Conservation (phyloP, 92 coral and sea anemone species). For the Epizoanthus illoricatus region DNA sequence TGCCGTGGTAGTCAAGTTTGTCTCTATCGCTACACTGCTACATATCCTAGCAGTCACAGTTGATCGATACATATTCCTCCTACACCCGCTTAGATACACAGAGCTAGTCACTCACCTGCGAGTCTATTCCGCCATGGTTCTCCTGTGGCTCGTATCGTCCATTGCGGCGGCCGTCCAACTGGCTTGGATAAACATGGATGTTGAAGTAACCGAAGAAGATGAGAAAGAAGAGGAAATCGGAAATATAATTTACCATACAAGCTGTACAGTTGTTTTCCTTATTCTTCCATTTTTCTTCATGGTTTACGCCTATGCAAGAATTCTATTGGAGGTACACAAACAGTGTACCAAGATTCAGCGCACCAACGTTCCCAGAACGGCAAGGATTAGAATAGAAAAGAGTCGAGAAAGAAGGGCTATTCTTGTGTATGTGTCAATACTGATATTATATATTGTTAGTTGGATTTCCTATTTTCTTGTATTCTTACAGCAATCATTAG, state of each 20-base stretch:
- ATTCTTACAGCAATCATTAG: constrained; percentile 19
- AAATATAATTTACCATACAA: constrained; percentile 19
- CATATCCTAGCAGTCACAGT: constrained; percentile 26
- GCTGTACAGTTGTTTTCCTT: constrained; percentile 8
- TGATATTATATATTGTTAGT: neutral
- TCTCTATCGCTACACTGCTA: constrained; percentile 21
- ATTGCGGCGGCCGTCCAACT: constrained; percentile 10
- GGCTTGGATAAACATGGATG: constrained; percentile 12
- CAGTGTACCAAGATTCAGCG: constrained; percentile 13
- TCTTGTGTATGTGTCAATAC: constrained; percentile 16
- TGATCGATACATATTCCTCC: constrained; percentile 19
- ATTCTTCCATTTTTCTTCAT: constrained; percentile 13
- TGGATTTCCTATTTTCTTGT: constrained; percentile 30
- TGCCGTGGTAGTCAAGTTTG: constrained; percentile 8
- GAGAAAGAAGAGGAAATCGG: constrained; percentile 19
- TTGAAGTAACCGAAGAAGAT: constrained; percentile 18
- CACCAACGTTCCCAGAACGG: neutral
- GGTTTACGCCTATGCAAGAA: constrained; percentile 28
- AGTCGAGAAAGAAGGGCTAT: constrained; percentile 9
- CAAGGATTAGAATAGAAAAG: neutral
- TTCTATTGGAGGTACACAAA: constrained; percentile 7
- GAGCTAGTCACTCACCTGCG: neutral
- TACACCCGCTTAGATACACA: constrained; percentile 11
- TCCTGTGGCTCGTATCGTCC: neutral
- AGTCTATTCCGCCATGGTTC: constrained; percentile 14